Base-by-base conservation (phyloP, 2,113 vertebrate species). In the Gopherus evgoodei region DNA sequence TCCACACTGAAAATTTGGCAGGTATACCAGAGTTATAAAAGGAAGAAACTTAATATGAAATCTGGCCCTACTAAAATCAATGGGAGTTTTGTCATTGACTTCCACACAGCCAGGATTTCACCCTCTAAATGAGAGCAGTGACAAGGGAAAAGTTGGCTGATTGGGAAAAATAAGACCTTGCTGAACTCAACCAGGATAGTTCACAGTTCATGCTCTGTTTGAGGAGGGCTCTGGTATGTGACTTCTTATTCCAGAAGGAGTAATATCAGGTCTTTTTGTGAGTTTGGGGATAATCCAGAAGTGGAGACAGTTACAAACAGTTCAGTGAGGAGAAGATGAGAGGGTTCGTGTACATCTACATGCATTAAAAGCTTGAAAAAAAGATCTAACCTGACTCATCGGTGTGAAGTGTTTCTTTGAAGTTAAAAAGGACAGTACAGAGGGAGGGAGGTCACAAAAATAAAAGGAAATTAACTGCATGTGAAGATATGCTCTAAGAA, bases 1-100 rank as follows among this genome's bases (percentile, higher is more conserved):
- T 89, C n/a, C n/a, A 89, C 5, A 16, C 1, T 59, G 27, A 11
- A 93, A 76, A 76, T 24, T 25, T 42, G 50, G 16, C 3, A 44
- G 17, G 78, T 56, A 81, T n/a, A 25, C 3, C 84, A 89, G 27
- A 44, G 21, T 76, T 22, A 76, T 42, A 84, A 0, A 1, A n/a
- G 0, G 5, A 57, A 81, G 52, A 82, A 57, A 86, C 85, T 65
- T 89, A 17, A 47, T 4, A 14, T 59, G 12, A 87, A 76, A 82
- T 89, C 91, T 93, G 27, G 81, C 78, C 81, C 8, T 44, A 42
- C 35, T 4, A 6, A 44, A 69, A n/a, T 21, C 50, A 88, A 25
- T 62, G 91, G 94, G 91, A 95, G 52, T 86, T 13, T 72, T 93
- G 59, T n/a, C 69, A 62, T 87, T 90, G 16, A 50, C 8, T 96